Conservation (phyloP, 2,888 invertebrate species). For the Tyria jacobaeae region DNA sequence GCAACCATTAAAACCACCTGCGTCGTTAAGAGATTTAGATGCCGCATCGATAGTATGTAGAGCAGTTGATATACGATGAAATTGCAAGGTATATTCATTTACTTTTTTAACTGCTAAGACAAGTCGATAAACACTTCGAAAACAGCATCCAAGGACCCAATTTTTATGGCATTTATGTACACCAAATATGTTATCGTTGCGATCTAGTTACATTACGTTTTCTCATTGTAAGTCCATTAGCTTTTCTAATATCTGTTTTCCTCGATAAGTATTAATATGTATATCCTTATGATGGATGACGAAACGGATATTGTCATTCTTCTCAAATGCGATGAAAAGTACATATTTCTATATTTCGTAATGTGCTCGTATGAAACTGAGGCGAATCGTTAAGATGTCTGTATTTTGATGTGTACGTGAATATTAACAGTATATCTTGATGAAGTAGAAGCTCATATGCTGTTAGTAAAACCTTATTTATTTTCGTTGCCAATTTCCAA, state of each 20-base stretch:
- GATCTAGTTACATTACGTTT: slow-evolving; percentile 2
- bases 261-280: slow-evolving; percentile 3
- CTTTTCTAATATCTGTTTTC: slow-evolving; percentile 5
- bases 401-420: slow-evolving; percentile 48
- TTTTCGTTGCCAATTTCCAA: slow-evolving; percentile 70
- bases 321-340: slow-evolving; percentile 39
- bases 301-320: slow-evolving; percentile 31
- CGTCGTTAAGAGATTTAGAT: no score
- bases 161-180: background rate
- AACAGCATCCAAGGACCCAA: no score
- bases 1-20: no score
- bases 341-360: slow-evolving; percentile 25
- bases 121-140: no score
- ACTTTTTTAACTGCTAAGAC: no score
- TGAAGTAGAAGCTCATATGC: slow-evolving; percentile 63
- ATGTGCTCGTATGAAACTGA: slow-evolving; percentile 19
- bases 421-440: slow-evolving; percentile 62
- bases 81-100: no score
- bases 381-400: slow-evolving; percentile 24
- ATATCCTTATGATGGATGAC: slow-evolving; percentile 37
- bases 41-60: no score
- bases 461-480: slow-evolving; percentile 65
- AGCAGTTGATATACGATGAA: no score
- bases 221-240: slow-evolving; percentile 1
- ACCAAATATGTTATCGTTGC: background rate